phyloP scores from a whole-genome alignment of 2,797 vertebrate species.

The Meriones psammophilus region DNA sequence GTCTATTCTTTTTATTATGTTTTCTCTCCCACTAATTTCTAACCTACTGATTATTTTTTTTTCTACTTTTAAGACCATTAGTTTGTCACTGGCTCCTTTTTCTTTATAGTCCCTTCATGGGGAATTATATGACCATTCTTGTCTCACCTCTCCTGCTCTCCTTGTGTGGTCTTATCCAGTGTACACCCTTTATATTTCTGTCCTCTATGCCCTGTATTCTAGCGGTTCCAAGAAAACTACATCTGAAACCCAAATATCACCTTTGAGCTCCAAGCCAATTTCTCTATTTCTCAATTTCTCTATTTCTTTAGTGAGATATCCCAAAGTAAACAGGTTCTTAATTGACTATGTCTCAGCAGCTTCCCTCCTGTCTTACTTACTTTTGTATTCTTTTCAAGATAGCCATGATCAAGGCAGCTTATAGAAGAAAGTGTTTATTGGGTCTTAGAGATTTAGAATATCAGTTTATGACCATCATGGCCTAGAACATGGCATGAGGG shows the following conservation, averaged over 20 bases:
- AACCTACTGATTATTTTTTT: not conserved
- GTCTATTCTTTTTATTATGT: not conserved
- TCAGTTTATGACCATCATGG: not conserved
- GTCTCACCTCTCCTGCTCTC: not conserved
- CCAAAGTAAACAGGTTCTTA: not conserved
- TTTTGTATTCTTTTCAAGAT: not conserved
- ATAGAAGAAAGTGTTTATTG: not conserved
- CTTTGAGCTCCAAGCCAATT: not conserved
- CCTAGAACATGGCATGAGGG: not conserved
- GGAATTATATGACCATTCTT: not conserved
- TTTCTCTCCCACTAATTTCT: not conserved
- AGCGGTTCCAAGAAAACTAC: not conserved
- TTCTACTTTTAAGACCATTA: not conserved
- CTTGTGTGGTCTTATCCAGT: not conserved
- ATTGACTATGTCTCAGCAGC: not conserved
- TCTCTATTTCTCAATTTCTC: not conserved
- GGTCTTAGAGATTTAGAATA: not conserved
- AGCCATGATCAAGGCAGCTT: not conserved
- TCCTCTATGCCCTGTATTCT: not conserved
- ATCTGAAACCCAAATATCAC: not conserved
- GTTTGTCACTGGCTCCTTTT: not conserved
- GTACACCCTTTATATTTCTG: not conserved
- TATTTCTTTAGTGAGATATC: not conserved
- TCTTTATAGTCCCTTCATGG: not conserved
- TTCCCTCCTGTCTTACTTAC: not conserved